These are phyloP conservation scores for Branchellion lobata DNA, from an alignment of 2,888 invertebrate genomes.

Conservation along the genomic window DNA sequence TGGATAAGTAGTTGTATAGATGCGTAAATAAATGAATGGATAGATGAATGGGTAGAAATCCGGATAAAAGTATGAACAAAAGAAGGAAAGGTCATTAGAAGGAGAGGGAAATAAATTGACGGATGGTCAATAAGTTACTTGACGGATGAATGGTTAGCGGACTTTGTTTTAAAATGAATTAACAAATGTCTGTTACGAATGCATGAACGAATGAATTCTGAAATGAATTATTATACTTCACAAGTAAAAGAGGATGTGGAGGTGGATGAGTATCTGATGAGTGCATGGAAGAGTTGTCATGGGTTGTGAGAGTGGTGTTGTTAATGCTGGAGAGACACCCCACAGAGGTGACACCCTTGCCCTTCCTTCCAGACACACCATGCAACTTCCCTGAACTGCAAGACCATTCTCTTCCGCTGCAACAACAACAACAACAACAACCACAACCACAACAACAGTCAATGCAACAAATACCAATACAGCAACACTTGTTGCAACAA, in stretches of 20 bases:
- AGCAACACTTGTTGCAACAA: background rate
- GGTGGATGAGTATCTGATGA: no score
- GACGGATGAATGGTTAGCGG: no score
- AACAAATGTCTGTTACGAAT: background rate
- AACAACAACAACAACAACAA: slow-evolving; percentile 9
- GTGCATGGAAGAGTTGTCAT: no score
- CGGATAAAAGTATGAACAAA: no score
- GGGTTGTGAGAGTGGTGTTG: no score
- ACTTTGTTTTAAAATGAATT: no score
- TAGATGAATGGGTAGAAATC: no score
- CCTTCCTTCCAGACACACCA: slow-evolving; percentile 30
- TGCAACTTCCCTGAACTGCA: background rate
- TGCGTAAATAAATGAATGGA: background rate
- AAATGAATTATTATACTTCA: background rate
- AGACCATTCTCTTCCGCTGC: background rate
- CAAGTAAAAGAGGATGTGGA: no score
- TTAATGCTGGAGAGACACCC: no score
- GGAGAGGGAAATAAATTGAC: no score
- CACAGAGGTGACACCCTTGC: slow-evolving; percentile 30
- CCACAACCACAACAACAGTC: background rate
- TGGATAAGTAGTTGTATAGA: slow-evolving; percentile 1
- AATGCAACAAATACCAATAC: background rate
- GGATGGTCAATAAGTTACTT: no score
- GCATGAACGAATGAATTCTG: background rate
- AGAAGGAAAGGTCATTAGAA: no score